A percentile compares a stretch with the other conserved stretches of the same genome.
These are phyloP conservation scores for Bradypodion ventrale DNA, from an alignment of 2,797 vertebrate species.

Conservation along the genomic window DNA sequence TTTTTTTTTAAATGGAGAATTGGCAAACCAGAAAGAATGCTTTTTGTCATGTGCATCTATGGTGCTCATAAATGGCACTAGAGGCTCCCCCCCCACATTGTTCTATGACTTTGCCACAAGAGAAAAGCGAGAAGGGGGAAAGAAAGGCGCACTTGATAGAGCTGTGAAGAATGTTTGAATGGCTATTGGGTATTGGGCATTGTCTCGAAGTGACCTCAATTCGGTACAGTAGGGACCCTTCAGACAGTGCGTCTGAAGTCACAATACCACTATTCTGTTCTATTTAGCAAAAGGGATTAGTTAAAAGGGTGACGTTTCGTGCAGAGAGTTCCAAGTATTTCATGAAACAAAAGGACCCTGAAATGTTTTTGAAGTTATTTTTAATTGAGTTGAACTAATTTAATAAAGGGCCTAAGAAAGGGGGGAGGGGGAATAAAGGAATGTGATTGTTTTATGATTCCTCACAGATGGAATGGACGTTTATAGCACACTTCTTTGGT, in stretches of 20 bases:
- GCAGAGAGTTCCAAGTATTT: slow-evolving; percentile 96
- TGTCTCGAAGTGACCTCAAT: slow-evolving; percentile 97
- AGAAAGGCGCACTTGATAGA: slow-evolving; percentile 95
- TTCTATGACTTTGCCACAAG: slow-evolving; percentile 85
- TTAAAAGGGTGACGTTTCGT: slow-evolving; percentile 91
- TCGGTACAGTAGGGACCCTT: slow-evolving; percentile 98
- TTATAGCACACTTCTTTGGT: slow-evolving; percentile 86
- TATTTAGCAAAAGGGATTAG: slow-evolving; percentile 94
- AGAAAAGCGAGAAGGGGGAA: slow-evolving; percentile 86
- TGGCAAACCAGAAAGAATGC: slow-evolving; percentile 79
- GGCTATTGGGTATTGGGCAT: slow-evolving; percentile 95
- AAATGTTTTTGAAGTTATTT: slow-evolving; percentile 89
- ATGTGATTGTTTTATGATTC: slow-evolving; percentile 85
- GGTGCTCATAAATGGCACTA: slow-evolving; percentile 78
- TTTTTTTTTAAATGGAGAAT: slow-evolving; percentile 34
- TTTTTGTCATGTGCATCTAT: slow-evolving; percentile 85
- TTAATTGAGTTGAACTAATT: slow-evolving; percentile 89
- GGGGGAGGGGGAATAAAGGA: slow-evolving; percentile 73
- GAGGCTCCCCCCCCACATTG: slow-evolving; percentile 77
- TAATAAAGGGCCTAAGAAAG: slow-evolving; percentile 81
- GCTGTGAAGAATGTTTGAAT: slow-evolving; percentile 95
- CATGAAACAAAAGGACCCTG: slow-evolving; percentile 82
- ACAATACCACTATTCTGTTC: slow-evolving; percentile 97
- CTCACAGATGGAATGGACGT: slow-evolving; percentile 91
- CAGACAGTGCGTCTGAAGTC: slow-evolving; percentile 90